A percentile compares a stretch with the other conserved stretches of the same genome.
phyloP scores from a whole-genome alignment of 2,888 invertebrate genomes.

The Chrysopilus asiliformis region DNA sequence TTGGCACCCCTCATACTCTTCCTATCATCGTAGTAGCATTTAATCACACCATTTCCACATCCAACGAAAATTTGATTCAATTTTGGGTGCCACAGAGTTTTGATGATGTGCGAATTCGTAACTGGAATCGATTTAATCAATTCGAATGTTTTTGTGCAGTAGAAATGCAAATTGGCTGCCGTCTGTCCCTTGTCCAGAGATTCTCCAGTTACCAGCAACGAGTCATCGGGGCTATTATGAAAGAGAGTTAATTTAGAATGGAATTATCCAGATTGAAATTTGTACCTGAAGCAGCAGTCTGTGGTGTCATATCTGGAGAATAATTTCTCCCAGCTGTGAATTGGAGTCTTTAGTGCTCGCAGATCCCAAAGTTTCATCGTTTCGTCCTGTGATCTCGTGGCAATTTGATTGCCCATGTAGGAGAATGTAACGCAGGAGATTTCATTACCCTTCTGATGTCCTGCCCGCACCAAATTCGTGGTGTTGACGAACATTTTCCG shows the following conservation, averaged over 20 bases:
- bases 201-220: conserved; percentile 74
- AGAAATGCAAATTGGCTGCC: conserved; percentile 62
- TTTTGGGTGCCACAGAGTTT: conserved; percentile 91
- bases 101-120: conserved; percentile 69
- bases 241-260: not conserved
- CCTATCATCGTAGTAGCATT: conserved; percentile 81
- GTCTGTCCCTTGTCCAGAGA: conserved; percentile 55
- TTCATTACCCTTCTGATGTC: conserved; percentile 67
- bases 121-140: conserved; percentile 61
- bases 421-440: conserved; percentile 79
- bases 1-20: conserved; percentile 83
- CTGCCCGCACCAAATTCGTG: conserved; percentile 57
- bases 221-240: conserved; percentile 89
- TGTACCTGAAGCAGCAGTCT: conserved; percentile 42
- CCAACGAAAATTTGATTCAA: conserved; percentile 94
- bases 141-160: conserved; percentile 62
- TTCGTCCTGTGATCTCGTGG: conserved; percentile 80
- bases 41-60: conserved; percentile 78
- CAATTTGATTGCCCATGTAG: conserved; percentile 58
- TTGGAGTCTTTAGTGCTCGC: conserved; percentile 62
- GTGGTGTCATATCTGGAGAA: conserved; percentile 77
- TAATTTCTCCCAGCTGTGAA: conserved; percentile 54
- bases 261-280: not conserved
- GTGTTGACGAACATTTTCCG: conserved; percentile 84
- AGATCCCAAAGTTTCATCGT: conserved; percentile 93